Percentiles rank a stretch among this genome's conserved stretches.
phyloP scores from a whole-genome alignment of 2,888 invertebrate genomes.

The Melanostoma mellinum region DNA sequence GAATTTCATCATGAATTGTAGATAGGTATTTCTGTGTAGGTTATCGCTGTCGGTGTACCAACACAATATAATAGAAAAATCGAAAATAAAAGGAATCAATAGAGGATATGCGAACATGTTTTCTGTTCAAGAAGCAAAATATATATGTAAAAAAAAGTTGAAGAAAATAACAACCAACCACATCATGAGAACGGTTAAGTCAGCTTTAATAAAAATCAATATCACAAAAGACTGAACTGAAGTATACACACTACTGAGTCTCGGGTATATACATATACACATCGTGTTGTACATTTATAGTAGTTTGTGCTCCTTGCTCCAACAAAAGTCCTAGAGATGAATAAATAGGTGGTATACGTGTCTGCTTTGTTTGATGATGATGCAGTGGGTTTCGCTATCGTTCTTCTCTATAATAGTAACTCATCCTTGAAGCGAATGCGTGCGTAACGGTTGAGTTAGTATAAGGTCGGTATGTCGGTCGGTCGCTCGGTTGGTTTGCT shows the following conservation, averaged over 20 bases:
- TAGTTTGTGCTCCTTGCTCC: constrained; percentile 19
- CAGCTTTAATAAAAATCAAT: constrained; percentile 67
- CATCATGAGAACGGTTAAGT: constrained; percentile 46
- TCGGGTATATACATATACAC: too few relatives aligned
- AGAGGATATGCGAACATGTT: constrained; percentile 17
- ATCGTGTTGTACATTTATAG: constrained; percentile 3
- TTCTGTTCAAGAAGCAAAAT: constrained; percentile 11
- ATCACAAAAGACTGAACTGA: constrained; percentile 26
- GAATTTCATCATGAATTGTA: constrained; percentile 7
- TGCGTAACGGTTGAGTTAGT: constrained; percentile 52
- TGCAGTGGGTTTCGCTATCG: constrained; percentile 41
- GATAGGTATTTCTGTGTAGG: constrained; percentile 2
- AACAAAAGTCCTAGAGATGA: constrained; percentile 22
- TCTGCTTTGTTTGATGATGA: constrained; percentile 60
- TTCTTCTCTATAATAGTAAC: constrained; percentile 38
- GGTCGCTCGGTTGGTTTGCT: too few relatives aligned
- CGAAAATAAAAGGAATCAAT: constrained; percentile 11
- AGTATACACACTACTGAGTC: too few relatives aligned
- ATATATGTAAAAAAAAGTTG: too few relatives aligned
- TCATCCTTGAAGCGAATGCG: constrained; percentile 61
- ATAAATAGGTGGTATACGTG: constrained; percentile 48
- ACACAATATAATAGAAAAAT: not conserved
- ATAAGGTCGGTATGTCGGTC: constrained; percentile 15
- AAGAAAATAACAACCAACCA: constrained; percentile 2
- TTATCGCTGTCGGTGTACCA: too few relatives aligned